These are phyloP conservation scores for Actias luna DNA, from an alignment of 2,888 invertebrate species.

Conservation along the genomic window DNA sequence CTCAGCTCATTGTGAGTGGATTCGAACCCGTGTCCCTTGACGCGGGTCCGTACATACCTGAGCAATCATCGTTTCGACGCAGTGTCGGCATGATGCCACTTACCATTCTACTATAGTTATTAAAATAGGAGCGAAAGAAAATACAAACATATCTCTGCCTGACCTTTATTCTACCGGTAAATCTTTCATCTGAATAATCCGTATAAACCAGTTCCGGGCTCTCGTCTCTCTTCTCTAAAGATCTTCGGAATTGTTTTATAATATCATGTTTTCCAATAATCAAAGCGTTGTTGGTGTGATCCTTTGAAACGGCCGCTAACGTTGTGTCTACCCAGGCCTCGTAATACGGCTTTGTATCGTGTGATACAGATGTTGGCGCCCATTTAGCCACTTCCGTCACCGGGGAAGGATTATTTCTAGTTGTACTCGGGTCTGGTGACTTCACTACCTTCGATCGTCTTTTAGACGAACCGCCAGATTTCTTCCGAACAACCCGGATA, in stretches of 20 bases:
- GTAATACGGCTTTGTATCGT: slow-evolving; percentile 62
- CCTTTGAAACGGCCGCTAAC: slow-evolving; percentile 49
- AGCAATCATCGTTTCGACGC: too few species aligned
- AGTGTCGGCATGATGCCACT: too few species aligned
- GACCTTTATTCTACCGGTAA: slow-evolving; percentile 57
- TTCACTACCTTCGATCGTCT: not conserved
- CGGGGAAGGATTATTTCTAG: slow-evolving; percentile 32
- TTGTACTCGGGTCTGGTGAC: slow-evolving; percentile 22
- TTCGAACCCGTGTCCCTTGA: too few species aligned
- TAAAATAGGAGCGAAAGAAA: too few species aligned
- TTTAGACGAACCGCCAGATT: slow-evolving; percentile 17
- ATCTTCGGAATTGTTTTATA: slow-evolving; percentile 35
- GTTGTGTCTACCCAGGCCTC: slow-evolving; percentile 69
- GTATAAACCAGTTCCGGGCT: slow-evolving; percentile 49
- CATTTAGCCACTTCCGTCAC: slow-evolving; percentile 63
- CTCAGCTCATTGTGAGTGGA: too few species aligned
- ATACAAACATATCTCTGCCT: slow-evolving; percentile 32
- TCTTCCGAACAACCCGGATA: slow-evolving; percentile 17
- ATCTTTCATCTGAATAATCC: slow-evolving; percentile 49
- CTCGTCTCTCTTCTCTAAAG: slow-evolving; percentile 31
- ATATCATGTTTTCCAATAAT: slow-evolving; percentile 36
- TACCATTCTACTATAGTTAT: too few species aligned
- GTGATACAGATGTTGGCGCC: slow-evolving; percentile 48
- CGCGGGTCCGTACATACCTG: too few species aligned
- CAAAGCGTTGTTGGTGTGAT: slow-evolving; percentile 39